Percentiles rank a stretch among this genome's conserved stretches.
phyloP scores from a whole-genome alignment of 2,888 invertebrate genomes.

The Platycheirus rosarum region DNA sequence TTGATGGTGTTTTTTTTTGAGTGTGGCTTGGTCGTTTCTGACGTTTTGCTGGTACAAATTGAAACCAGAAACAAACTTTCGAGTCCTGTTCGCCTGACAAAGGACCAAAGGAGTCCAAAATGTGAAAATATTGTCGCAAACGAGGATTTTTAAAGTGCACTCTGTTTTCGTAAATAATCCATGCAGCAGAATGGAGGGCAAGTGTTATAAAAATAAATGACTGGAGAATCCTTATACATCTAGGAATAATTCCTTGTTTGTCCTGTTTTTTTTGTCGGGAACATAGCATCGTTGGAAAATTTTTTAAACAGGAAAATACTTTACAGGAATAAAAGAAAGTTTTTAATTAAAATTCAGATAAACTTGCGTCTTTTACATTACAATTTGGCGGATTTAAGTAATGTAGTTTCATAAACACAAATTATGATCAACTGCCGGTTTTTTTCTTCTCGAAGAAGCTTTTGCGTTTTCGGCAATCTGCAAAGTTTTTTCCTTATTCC shows the following conservation, averaged over 20 bases:
- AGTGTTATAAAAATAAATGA: slow-evolving; percentile 14
- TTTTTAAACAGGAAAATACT: too few species aligned
- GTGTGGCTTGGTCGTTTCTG: neutral
- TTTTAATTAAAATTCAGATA: too few species aligned
- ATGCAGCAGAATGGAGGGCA: slow-evolving; percentile 8
- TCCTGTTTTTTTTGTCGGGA: too few species aligned
- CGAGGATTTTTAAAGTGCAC: slow-evolving; percentile 24
- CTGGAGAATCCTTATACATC: neutral
- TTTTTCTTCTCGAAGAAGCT: too few species aligned
- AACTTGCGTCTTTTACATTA: too few species aligned
- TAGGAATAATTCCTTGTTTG: slow-evolving; percentile 4
- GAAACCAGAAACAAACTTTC: neutral
- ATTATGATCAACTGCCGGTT: too few species aligned
- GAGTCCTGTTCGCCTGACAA: neutral
- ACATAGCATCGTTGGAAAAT: too few species aligned
- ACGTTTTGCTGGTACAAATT: neutral
- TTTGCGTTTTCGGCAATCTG: too few species aligned
- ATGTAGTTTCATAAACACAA: too few species aligned
- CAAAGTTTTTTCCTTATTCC: too few species aligned
- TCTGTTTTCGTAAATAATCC: slow-evolving; percentile 33
- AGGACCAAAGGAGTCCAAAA: neutral
- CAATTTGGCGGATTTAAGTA: too few species aligned
- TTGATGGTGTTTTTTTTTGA: slow-evolving; percentile 13
- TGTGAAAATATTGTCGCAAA: neutral
- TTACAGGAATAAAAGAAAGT: too few species aligned